Evolutionary conservation across 2,888 invertebrate genomes (phyloP).

Genomic region (Zelleria hepariella): DNA sequence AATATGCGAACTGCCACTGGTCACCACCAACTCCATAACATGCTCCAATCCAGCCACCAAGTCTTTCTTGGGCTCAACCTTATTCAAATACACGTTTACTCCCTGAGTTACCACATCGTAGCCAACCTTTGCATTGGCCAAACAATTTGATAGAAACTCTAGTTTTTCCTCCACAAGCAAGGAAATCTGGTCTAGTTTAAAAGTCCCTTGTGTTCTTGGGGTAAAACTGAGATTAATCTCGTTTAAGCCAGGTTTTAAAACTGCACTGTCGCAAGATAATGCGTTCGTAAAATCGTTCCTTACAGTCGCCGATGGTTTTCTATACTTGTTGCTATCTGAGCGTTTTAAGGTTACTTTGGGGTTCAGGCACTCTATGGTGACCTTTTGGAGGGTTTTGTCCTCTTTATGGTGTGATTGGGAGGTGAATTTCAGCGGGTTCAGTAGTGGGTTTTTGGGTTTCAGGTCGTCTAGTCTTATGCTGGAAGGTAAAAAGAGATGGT

Average conservation of each 20-base stretch:
- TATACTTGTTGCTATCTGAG: conserved; percentile 79
- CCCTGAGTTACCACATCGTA: conserved; percentile 71
- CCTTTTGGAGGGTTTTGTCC: conserved; percentile 83
- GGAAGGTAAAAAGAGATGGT: conserved; percentile 31
- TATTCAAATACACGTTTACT: conserved; percentile 61
- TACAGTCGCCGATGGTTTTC: conserved; percentile 76
- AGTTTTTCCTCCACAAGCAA: conserved; percentile 75
- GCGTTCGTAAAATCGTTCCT: conserved; percentile 77
- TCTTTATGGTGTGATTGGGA: conserved; percentile 85
- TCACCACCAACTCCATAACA: conserved; percentile 79
- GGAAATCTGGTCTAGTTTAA: conserved; percentile 78
- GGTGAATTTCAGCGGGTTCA: conserved; percentile 75
- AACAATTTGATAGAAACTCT: conserved; percentile 78
- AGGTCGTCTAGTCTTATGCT: conserved; percentile 74
- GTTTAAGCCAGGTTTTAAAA: conserved; percentile 77
- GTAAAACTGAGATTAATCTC: conserved; percentile 72
- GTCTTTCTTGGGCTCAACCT: conserved; percentile 74
- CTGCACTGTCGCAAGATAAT: conserved; percentile 63
- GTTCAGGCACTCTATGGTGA: conserved; percentile 80
- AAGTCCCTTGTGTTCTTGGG: conserved; percentile 75
- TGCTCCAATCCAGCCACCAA: conserved; percentile 87
- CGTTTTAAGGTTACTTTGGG: conserved; percentile 76
- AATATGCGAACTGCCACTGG: conserved; percentile 84
- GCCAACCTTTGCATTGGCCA: conserved; percentile 69
- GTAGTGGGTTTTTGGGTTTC: conserved; percentile 72